phyloP scores from a whole-genome alignment of 2,888 invertebrate genomes.

The Ormyrus pomaceus region DNA sequence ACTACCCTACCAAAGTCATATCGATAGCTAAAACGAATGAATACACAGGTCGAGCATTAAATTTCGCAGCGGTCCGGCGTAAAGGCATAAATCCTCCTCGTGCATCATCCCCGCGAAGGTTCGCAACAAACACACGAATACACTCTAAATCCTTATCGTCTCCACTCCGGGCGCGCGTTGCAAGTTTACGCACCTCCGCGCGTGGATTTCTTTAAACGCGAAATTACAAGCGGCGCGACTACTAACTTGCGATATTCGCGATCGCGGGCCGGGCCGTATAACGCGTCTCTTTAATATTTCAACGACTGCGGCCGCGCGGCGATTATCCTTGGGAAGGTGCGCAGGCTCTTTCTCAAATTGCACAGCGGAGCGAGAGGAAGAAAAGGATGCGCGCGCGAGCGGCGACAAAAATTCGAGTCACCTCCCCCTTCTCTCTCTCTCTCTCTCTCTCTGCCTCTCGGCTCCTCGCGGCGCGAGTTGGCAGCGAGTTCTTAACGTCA shows the following conservation, averaged over 20 bases:
- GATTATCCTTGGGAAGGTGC: slow-evolving; percentile 17
- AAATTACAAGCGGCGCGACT: neutral
- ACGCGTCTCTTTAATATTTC: slow-evolving; percentile 54
- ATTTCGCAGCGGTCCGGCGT: no score
- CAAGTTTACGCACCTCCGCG: neutral
- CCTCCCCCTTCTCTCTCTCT: no score
- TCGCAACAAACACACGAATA: no score
- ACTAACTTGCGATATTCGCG: slow-evolving; percentile 34
- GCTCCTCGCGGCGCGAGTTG: neutral
- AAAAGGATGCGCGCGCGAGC: neutral
- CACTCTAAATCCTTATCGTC: neutral
- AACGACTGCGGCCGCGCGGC: slow-evolving; percentile 31
- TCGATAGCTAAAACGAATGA: no score
- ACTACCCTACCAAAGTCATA: no score
- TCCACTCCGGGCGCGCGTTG: neutral
- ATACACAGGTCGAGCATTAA: no score
- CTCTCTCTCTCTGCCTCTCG: neutral
- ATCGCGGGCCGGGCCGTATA: slow-evolving; percentile 35
- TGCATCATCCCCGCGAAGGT: no score
- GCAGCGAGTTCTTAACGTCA: slow-evolving; percentile 30
- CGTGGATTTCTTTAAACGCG: neutral
- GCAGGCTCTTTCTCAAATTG: slow-evolving; percentile 27
- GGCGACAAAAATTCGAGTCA: slow-evolving; percentile 14
- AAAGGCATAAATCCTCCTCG: no score
- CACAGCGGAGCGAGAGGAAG: neutral